phyloP scores from a whole-genome alignment of 2,888 invertebrate species.

The Ormyrus labotus region DNA sequence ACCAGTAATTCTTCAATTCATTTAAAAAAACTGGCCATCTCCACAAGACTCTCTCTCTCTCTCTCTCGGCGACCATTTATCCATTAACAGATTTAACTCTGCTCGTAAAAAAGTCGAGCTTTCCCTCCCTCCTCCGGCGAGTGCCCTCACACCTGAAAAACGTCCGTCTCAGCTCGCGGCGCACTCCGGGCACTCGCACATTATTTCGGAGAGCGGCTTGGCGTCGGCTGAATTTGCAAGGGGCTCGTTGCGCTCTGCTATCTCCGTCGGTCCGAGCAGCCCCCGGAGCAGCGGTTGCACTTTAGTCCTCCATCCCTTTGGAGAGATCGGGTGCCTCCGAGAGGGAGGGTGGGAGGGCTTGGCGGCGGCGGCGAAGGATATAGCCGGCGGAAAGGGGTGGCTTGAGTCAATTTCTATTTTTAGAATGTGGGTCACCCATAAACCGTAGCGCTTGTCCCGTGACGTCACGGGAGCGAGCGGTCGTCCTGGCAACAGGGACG shows the following conservation, averaged over 20 bases:
- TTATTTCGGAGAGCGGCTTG: no score
- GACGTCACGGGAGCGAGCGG: conserved; percentile 72
- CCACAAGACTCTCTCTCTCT: background rate
- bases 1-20: no score
- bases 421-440: conserved; percentile 75
- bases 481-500: conserved; percentile 73
- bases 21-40: background rate
- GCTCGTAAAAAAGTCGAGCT: background rate
- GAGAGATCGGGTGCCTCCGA: background rate
- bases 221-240: background rate
- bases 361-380: conserved; percentile 12
- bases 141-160: no score
- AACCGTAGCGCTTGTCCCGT: conserved; percentile 72
- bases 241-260: background rate
- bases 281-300: background rate
- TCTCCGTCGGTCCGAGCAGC: background rate
- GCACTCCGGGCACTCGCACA: no score
- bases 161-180: no score
- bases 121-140: background rate
- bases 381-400: conserved; percentile 29
- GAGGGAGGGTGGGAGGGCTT: background rate
- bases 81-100: no score
- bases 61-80: background rate
- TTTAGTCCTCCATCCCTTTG: conserved; percentile 32
- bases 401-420: conserved; percentile 71